Conservation (phyloP, 1,140 invertebrate genomes). For the Dreissena rostriformis region DNA sequence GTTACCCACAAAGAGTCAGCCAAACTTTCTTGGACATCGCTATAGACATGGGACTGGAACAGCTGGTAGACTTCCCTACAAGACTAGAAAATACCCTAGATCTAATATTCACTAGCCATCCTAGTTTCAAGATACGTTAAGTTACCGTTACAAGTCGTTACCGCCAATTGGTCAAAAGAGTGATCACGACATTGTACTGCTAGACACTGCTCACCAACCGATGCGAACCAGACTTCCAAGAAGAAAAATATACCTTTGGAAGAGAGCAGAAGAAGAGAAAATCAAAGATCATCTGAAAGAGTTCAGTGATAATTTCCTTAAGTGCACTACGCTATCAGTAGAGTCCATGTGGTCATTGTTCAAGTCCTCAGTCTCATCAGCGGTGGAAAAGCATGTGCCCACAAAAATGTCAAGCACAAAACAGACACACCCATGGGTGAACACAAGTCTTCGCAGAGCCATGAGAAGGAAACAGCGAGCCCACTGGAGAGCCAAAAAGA, state of each 20-base stretch:
- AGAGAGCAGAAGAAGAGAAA: too few relatives aligned
- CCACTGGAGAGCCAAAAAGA: too few relatives aligned
- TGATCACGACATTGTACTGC: conserved; percentile 17
- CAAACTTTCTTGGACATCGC: conserved; percentile 10
- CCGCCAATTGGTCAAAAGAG: conserved; percentile 5
- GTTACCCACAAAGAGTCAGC: neutral
- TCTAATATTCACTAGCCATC: conserved; percentile 3
- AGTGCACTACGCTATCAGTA: too few relatives aligned
- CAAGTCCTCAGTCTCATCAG: too few relatives aligned
- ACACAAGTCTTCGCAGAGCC: too few relatives aligned
- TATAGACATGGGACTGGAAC: conserved; percentile 2
- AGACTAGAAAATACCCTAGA: conserved; percentile 12
- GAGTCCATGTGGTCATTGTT: too few relatives aligned
- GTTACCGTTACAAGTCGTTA: conserved; percentile 5
- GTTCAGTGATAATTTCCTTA: too few relatives aligned
- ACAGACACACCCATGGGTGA: too few relatives aligned
- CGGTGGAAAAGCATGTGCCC: too few relatives aligned
- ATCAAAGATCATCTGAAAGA: too few relatives aligned
- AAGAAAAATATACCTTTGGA: conserved; percentile 3
- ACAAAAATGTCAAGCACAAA: too few relatives aligned
- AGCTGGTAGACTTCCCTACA: conserved; percentile 6
- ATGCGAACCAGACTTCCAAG: neutral
- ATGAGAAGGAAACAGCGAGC: too few relatives aligned
- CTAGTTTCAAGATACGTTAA: neutral
- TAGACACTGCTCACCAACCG: neutral